A percentile compares a stretch with the other conserved stretches of the same genome.
Conservation (phyloP, 2,888 invertebrate species). For the Bhutanitis thaidina region DNA sequence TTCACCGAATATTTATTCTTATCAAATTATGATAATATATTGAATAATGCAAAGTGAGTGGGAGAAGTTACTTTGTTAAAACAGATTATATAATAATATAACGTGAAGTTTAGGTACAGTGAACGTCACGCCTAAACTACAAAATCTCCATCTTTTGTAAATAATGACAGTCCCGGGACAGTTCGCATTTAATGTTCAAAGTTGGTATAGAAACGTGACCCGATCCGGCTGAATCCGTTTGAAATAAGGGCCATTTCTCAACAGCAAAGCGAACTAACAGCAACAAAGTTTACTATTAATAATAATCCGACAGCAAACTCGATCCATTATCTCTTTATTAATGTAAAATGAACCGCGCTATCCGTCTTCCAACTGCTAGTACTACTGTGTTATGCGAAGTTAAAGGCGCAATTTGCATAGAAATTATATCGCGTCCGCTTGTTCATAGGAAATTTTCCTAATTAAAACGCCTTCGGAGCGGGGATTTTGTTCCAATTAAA, state of each 20-base stretch:
- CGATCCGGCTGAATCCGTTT: slow-evolving; percentile 2
- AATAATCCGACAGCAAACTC: slow-evolving; percentile 20
- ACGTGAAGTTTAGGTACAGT: neutral
- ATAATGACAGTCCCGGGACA: slow-evolving; percentile 16
- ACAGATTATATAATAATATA: too few species aligned
- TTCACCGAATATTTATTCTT: too few species aligned
- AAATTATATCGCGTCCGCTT: slow-evolving; percentile 75
- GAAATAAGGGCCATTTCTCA: slow-evolving; percentile 14
- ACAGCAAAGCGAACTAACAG: slow-evolving; percentile 18
- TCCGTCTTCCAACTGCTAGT: slow-evolving; percentile 32
- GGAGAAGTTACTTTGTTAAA: too few species aligned
- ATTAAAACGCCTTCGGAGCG: slow-evolving; percentile 74
- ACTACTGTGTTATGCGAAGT: slow-evolving; percentile 61
- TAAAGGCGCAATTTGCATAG: slow-evolving; percentile 77
- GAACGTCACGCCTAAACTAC: neutral
- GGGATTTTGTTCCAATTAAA: slow-evolving; percentile 77
- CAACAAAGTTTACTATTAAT: slow-evolving; percentile 32
- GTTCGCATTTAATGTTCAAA: slow-evolving; percentile 18
- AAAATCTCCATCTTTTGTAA: slow-evolving; percentile 14
- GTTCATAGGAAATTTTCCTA: slow-evolving; percentile 77
- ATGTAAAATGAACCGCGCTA: slow-evolving; percentile 42
- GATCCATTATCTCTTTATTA: slow-evolving; percentile 38
- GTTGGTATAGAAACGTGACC: slow-evolving; percentile 15
- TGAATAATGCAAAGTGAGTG: too few species aligned
- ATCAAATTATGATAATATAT: too few species aligned